Percentiles rank a stretch among this genome's conserved stretches.
phyloP scores from a whole-genome alignment of 2,797 vertebrate genomes.

The Syngnathus rostellatus region DNA sequence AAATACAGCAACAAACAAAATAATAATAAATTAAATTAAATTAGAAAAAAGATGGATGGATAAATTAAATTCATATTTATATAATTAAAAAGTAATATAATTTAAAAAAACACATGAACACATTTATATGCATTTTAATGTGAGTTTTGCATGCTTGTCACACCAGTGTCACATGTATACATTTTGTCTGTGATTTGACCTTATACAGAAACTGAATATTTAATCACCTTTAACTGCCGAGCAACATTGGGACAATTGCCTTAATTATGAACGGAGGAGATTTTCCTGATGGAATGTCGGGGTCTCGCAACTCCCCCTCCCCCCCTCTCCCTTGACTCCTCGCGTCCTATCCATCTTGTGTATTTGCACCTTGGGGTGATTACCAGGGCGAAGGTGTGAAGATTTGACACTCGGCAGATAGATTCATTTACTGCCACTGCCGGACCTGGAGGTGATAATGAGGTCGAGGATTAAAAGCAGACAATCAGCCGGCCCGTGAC shows the following conservation, averaged over 20 bases:
- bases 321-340: conserved; percentile 16
- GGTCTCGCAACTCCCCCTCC: conserved; percentile 27
- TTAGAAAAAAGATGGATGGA: too few species aligned
- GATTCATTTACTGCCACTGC: conserved; percentile 93
- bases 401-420: conserved; percentile 90
- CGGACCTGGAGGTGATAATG: conserved; percentile 98
- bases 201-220: conserved; percentile 59
- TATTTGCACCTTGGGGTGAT: conserved; percentile 86
- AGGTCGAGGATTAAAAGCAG: conserved; percentile 94
- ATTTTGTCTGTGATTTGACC: conserved; percentile 53
- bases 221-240: conserved; percentile 62
- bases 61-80: too few species aligned
- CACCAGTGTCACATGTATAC: conserved; percentile 25
- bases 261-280: conserved; percentile 54
- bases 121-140: not conserved
- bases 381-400: conserved; percentile 89
- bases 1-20: not conserved
- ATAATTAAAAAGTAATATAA: too few species aligned
- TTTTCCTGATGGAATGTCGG: conserved; percentile 60
- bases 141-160: not conserved
- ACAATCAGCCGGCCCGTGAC: conserved; percentile 81
- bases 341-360: conserved; percentile 60
- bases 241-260: conserved; percentile 41
- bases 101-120: not conserved
- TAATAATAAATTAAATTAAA: too few species aligned